A percentile compares a stretch with the other conserved stretches of the same genome.
These are phyloP conservation scores for Lates japonicus DNA, from an alignment of 2,797 vertebrate genomes.

Conservation along the genomic window DNA sequence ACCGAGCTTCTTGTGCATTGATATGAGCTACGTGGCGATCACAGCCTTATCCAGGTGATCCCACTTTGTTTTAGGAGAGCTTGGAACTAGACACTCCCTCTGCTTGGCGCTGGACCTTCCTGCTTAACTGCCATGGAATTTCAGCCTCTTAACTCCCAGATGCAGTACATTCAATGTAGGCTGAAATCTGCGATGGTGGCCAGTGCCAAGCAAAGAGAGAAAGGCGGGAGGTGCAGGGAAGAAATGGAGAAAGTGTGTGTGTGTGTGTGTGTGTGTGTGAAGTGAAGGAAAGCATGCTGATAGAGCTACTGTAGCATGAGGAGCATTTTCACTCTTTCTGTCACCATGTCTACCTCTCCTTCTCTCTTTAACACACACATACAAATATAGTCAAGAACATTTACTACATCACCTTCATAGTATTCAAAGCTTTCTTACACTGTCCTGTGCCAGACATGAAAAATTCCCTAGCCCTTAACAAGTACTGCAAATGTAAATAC, in stretches of 20 bases:
- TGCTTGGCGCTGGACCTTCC: conserved; percentile 50
- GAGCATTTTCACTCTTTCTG: conserved; percentile 47
- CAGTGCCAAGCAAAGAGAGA: conserved; percentile 61
- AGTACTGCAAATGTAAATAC: background rate
- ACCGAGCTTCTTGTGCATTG: conserved; percentile 17
- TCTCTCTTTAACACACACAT: conserved; percentile 27
- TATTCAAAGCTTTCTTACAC: background rate
- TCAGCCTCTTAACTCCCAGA: conserved; percentile 72
- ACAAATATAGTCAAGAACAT: conserved; percentile 25
- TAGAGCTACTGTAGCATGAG: conserved; percentile 59
- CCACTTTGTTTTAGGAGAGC: conserved; percentile 42
- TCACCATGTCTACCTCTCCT: conserved; percentile 13
- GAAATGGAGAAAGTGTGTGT: background rate
- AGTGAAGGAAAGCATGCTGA: conserved; percentile 53
- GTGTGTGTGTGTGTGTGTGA: conserved; percentile 15
- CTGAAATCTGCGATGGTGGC: conserved; percentile 70
- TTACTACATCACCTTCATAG: conserved; percentile 41
- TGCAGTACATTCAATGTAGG: conserved; percentile 63
- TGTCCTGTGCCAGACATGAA: background rate
- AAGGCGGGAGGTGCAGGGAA: conserved; percentile 37
- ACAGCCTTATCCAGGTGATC: conserved; percentile 40
- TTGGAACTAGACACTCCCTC: conserved; percentile 19
- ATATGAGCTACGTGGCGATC: conserved; percentile 34
- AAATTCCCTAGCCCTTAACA: background rate
- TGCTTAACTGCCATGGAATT: conserved; percentile 51